Evolutionary conservation across 2,888 invertebrate species (phyloP), one percentile per base, ranked within the genome.

Genomic region (Limnephilus marmoratus): DNA sequence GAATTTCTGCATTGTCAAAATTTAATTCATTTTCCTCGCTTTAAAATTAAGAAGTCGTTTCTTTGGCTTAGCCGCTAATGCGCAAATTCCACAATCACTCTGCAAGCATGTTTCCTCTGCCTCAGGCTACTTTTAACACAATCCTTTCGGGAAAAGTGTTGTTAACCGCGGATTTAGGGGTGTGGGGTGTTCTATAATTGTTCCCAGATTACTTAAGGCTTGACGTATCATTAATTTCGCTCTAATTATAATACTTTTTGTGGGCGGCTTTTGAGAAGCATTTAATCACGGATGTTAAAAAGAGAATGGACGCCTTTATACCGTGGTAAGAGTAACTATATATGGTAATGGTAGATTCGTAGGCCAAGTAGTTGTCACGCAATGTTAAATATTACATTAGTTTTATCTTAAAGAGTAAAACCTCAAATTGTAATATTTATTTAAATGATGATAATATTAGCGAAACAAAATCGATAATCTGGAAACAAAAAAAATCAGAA

Each of bases 151-250:
- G 68, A 68, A 68, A 24, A 68, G 24, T 68, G 24, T 68, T 34
- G 83, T 83, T 34, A 31, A 12, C 37, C 2, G 34, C 37, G 83
- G 37, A 18, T 37, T 24, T 24, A 83, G 34, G 7, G 31, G 34
- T 24, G 4, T 9, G 83, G 34, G 83, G 18, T 11, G 18, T 83
- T 83, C 37, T 83, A 24, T 24, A 83, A 83, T 37, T 41, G 37
- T 24, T 41, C 34, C 83, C 83, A 37, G 83, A 41, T 34, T 68
- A 34, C 83, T 83, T 41, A 83, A 41, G 34, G 90, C 83, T 82
- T 90, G 83, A 83, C 90, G 90, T 90, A 49, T 90, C 53, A 90
- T 90, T 90, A 83, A 90, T 90, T 90, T 82, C 49, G 82, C 34
- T 82, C 49, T 83, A 90, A 90, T 90, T 90, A 83, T 90, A 90